phyloP scores from a whole-genome alignment of 2,888 invertebrate species.

The Eurytoma adleriae region DNA sequence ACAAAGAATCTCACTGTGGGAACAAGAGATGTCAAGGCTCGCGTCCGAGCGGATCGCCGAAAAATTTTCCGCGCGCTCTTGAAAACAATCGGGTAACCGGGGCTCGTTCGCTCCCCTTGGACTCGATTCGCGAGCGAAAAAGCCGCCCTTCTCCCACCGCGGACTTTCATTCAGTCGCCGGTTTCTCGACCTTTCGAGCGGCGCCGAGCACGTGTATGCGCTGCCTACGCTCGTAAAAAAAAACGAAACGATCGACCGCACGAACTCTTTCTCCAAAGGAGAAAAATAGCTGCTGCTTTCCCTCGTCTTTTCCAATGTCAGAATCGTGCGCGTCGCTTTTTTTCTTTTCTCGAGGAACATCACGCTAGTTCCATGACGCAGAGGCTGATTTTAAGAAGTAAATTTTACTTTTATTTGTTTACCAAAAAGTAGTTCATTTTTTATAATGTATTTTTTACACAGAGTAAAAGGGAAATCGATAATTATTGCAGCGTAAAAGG shows the following conservation, averaged over 20 bases:
- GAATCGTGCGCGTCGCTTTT: neutral
- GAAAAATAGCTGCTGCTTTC: conserved; percentile 25
- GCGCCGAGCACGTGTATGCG: conserved; percentile 1
- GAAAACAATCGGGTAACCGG: neutral
- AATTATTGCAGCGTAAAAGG: no score
- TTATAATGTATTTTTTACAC: no score
- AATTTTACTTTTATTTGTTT: no score
- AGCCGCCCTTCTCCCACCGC: conserved; percentile 23
- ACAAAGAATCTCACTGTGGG: neutral
- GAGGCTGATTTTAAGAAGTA: no score
- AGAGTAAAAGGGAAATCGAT: no score
- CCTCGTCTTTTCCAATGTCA: conserved; percentile 13
- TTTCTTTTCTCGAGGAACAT: no score
- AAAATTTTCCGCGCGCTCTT: conserved; percentile 11
- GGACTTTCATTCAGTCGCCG: conserved; percentile 27
- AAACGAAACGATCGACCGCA: neutral
- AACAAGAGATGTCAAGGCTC: neutral
- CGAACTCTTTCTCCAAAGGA: neutral
- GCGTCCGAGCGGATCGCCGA: neutral
- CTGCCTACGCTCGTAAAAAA: conserved; percentile 20
- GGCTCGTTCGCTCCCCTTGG: conserved; percentile 39
- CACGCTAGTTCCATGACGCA: no score
- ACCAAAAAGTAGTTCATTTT: no score
- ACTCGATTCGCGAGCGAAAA: conserved; percentile 27
- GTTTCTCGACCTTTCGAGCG: conserved; percentile 39